These are phyloP conservation scores for Atopsyche davidsoni DNA, from an alignment of 1,140 invertebrate genomes.

Conservation along the genomic window DNA sequence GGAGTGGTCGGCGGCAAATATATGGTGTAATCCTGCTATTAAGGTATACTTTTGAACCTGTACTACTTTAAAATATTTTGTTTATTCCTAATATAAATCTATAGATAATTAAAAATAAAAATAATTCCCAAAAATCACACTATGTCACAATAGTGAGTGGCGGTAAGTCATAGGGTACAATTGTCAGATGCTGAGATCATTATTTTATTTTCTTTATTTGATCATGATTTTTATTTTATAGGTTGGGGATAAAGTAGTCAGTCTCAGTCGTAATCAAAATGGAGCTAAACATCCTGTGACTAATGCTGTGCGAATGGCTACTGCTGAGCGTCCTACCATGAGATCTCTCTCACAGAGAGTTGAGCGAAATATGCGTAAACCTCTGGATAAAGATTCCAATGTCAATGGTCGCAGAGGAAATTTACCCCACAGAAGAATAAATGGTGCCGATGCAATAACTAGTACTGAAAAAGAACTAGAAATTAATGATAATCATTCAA, in stretches of 20 bases:
- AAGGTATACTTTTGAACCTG: slow-evolving; percentile 34
- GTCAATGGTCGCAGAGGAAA: slow-evolving; percentile 64
- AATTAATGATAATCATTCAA: slow-evolving; percentile 30
- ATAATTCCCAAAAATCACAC: too few species aligned
- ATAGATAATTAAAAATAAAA: neutral
- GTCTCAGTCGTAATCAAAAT: slow-evolving; percentile 54
- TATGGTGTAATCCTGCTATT: slow-evolving; percentile 91
- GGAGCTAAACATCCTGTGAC: slow-evolving; percentile 43
- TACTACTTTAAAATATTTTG: neutral
- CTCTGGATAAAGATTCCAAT: slow-evolving; percentile 61
- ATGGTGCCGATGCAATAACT: slow-evolving; percentile 16
- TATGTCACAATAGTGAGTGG: too few species aligned
- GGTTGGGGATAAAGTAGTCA: slow-evolving; percentile 60
- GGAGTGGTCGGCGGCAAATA: slow-evolving; percentile 72
- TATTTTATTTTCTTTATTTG: too few species aligned
- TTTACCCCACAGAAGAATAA: slow-evolving; percentile 39
- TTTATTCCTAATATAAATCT: neutral
- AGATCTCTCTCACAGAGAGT: slow-evolving; percentile 40
- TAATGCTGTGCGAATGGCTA: slow-evolving; percentile 42
- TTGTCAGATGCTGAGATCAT: too few species aligned
- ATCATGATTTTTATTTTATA: too few species aligned
- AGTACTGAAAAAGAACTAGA: slow-evolving; percentile 27
- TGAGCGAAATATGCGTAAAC: slow-evolving; percentile 42
- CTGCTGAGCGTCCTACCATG: slow-evolving; percentile 37
- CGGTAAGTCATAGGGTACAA: too few species aligned